Conservation (phyloP, 2,888 invertebrate species). For the Heliconius charithonia region DNA sequence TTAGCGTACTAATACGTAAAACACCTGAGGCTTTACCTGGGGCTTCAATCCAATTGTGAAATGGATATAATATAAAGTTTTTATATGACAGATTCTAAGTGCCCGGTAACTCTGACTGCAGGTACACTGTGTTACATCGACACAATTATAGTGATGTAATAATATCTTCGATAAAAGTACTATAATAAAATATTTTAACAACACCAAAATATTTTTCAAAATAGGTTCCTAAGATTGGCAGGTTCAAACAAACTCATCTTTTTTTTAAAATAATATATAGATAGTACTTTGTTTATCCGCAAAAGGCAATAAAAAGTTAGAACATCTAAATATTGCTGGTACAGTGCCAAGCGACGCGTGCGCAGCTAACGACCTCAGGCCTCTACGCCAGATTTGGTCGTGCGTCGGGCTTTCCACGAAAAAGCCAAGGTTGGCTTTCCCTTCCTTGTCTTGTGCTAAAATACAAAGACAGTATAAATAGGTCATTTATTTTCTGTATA, state of each 20-base stretch:
- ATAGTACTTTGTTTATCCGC: conserved; percentile 13
- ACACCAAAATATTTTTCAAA: no score
- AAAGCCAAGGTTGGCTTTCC: conserved; percentile 45
- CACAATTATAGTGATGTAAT: no score
- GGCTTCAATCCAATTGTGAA: no score
- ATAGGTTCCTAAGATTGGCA: no score
- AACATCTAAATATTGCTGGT: conserved; percentile 13
- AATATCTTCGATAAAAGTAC: no score
- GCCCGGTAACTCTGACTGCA: no score
- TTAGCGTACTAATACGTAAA: no score
- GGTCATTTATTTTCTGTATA: not conserved
- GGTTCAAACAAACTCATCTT: not conserved
- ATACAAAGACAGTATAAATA: conserved; percentile 27
- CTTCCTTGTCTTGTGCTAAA: conserved; percentile 32
- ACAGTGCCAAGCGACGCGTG: conserved; percentile 53
- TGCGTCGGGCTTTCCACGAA: conserved; percentile 40
- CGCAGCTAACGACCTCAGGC: conserved; percentile 58
- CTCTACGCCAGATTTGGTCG: conserved; percentile 53
- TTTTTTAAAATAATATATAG: not conserved
- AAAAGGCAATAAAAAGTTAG: conserved; percentile 25
- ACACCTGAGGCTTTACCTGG: no score
- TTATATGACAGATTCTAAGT: no score
- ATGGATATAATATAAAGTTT: no score
- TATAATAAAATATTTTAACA: no score
- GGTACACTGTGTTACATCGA: no score